A percentile compares a stretch with the other conserved stretches of the same genome.
Conservation (phyloP, 2,797 vertebrate genomes). For the Threskiornis aethiopicus region DNA sequence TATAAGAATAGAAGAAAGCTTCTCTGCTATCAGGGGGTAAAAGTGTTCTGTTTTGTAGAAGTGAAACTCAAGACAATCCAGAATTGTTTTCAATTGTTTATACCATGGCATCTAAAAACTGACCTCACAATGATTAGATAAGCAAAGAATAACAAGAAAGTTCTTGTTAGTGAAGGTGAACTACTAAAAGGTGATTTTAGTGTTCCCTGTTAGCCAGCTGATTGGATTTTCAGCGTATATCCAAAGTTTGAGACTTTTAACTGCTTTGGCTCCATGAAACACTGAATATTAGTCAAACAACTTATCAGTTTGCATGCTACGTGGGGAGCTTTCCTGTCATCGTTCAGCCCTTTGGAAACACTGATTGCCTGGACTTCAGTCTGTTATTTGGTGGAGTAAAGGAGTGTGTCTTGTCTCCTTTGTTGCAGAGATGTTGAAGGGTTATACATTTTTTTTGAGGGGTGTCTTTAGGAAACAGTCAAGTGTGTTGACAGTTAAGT, state of each 20-base stretch:
- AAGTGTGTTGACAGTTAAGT: not conserved
- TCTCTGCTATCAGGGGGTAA: not conserved
- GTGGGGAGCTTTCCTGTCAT: not conserved
- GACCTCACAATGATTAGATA: not conserved
- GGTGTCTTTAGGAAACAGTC: not conserved
- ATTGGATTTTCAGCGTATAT: not conserved
- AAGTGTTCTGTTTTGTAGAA: not conserved
- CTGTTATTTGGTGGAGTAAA: not conserved
- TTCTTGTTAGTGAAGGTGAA: not conserved
- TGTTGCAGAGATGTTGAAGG: not conserved
- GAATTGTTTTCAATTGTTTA: not conserved
- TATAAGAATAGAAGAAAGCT: not conserved
- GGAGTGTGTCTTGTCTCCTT: not conserved
- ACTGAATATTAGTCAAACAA: not conserved
- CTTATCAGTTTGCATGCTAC: not conserved
- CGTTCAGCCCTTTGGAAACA: not conserved
- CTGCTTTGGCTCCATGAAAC: not conserved
- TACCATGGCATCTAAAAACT: not conserved
- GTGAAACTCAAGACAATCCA: not conserved
- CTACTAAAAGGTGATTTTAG: not conserved
- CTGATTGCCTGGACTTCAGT: not conserved
- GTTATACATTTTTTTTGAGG: not conserved
- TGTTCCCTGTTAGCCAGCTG: not conserved
- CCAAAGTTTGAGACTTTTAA: not conserved
- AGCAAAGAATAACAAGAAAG: not conserved